These are phyloP conservation scores for Cantharis lateralis DNA, from an alignment of 2,888 invertebrate genomes.

Conservation along the genomic window DNA sequence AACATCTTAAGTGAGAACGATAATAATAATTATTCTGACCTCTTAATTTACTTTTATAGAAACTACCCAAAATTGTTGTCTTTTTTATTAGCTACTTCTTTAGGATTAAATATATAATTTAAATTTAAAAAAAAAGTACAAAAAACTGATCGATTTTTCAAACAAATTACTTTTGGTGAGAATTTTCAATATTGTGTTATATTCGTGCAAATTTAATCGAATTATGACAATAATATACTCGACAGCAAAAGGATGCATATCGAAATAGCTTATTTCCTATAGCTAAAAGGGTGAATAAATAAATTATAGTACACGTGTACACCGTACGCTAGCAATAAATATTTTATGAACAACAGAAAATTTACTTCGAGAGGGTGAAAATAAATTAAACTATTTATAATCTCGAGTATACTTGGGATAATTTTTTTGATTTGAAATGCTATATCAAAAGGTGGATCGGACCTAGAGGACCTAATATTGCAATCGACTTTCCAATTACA, in stretches of 20 bases:
- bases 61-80: background rate
- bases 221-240: background rate
- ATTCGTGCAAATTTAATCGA: background rate
- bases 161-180: no score
- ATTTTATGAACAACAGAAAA: background rate
- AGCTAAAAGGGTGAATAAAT: slow-evolving; percentile 13
- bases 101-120: background rate
- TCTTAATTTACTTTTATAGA: background rate
- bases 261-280: background rate
- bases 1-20: background rate
- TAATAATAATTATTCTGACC: background rate
- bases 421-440: no score
- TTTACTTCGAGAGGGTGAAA: no score
- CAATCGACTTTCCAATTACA: background rate
- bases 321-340: slow-evolving; percentile 1
- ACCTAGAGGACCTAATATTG: no score
- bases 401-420: no score
- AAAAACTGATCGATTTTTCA: no score
- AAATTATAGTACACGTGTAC: slow-evolving; percentile 9
- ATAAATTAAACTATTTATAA: no score
- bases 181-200: no score
- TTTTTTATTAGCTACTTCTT: background rate
- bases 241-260: background rate
- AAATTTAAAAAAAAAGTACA: no score
- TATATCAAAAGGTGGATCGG: no score